Evolutionary conservation across 1,140 invertebrate species (phyloP), one percentile per base, ranked within the genome.

Genomic region (Lineus longissimus): DNA sequence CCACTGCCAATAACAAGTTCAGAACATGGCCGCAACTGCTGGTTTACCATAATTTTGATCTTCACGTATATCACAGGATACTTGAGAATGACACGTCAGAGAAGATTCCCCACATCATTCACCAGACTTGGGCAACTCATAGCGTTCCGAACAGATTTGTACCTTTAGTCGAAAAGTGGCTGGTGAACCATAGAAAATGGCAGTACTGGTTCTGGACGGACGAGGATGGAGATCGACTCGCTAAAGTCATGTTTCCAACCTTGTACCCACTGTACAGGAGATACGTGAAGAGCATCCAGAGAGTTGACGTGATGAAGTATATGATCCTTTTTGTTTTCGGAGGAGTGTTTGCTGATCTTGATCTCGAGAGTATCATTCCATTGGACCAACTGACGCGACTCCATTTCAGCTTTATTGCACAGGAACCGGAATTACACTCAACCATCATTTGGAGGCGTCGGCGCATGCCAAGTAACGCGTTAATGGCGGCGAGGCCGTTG

Each of bases 141-240:
- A 29, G 41, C 17, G 43, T 67, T 4, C 66, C 66, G 22, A 15
- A 40, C 11, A 27, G n/a, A 19, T 67, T 60, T 43, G 30, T n/a
- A 2, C 54, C 19, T 13, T 61, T 54, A 41, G 43, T 67, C n/a
- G 55, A 22, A 23, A 31, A 56, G 15, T 67, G 66, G 66, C 22
- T 36, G 23, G 15, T 9, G 7, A 15, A 54, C 17, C 47, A 67
- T 54, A 45, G 55, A 6, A 33, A 40, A 2, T 67, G 65, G 65
- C 19, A 55, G 47, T 58, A 67, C 40, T 67, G 62, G 62, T 65
- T 67, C 25, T 67, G 66, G 66, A 67, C 66, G 13, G n/a, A 55
- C 17, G 55, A 61, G n/a, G 63, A 60, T 36, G 57, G 30, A 4
- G n/a, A 41, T 29, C 9, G 27, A 33, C 33, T 67, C 47, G 25